Base-by-base conservation (phyloP, 1,140 invertebrate genomes). In the Ericerus pela region DNA sequence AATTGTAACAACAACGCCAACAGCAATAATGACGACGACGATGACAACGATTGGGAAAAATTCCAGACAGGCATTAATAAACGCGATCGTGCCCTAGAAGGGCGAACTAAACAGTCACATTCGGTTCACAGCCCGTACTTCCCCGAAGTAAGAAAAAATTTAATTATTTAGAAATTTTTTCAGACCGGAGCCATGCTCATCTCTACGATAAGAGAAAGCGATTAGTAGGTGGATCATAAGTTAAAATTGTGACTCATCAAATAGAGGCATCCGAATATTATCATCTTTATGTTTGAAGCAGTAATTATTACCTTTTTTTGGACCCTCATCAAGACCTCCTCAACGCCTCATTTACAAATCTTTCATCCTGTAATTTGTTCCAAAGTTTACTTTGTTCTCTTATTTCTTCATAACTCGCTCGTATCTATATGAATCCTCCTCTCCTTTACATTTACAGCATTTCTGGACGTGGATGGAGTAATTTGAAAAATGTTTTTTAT, bases 91-190 rank as follows among this genome's bases (percentile, higher is more conserved):
- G 78, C 79, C 31, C 71, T 97, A 18, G 93, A 97, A 71, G 89
- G 91, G 14, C 87, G 91, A 66, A 92, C 88, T 51, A 93, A 94
- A 74, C 74, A 84, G 61, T 97, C 95, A 8, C 96, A 98, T 68
- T 79, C 79, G 57, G 94, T 98, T 18, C 95, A 98, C 69, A 94
- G 91, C 74, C 96, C 96, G 0, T 85, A 84, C 66, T 99, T 88
- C 71, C 91, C 96, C 6, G 82, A 88, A 64, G 80, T 84, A 66
- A 68, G 69, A 66, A 41, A 31, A 20, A 28, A 12, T 29, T 16
- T 56, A 22, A 28, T n/a, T n/a, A 43, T 30, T 16, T 30, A 22
- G 22, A 16, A 4, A 16, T 6, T 16, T 16, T 41, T 41, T 33
- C 22, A 41, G 22, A 16, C 22, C 22, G n/a, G n/a, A 6, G 31